Percentiles rank a stretch among this genome's conserved stretches.
Conservation (phyloP, 2,113 vertebrate species). For the Mustelus asterias region DNA sequence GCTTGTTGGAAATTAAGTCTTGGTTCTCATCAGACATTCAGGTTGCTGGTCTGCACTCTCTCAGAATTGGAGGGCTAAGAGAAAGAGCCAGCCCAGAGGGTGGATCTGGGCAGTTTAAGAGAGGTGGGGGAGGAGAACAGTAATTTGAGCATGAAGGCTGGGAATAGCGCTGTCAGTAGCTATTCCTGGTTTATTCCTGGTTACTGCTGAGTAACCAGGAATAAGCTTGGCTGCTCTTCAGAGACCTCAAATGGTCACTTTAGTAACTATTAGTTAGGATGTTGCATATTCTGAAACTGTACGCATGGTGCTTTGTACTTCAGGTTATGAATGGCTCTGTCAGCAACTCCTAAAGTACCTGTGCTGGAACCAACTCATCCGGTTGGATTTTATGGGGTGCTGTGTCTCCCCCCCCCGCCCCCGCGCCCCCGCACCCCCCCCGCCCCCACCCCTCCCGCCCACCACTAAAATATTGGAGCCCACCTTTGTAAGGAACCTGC, state of each 20-base stretch:
- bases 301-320: background rate
- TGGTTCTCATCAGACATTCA: background rate
- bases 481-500: no score
- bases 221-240: background rate
- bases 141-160: background rate
- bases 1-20: background rate
- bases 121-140: background rate
- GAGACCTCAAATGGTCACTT: background rate
- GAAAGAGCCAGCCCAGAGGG: background rate
- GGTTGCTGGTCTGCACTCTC: background rate
- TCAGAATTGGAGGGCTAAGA: background rate
- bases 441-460: no score
- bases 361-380: background rate
- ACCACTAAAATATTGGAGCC: no score
- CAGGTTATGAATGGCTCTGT: background rate
- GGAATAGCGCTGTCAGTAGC: background rate
- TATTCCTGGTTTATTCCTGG: no score
- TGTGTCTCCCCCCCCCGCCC: no score
- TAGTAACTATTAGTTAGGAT: background rate
- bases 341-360: background rate
- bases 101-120: no score
- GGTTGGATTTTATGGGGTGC: background rate
- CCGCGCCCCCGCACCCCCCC: no score
- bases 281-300: background rate
- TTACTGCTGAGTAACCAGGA: background rate